Percentiles rank a stretch among this genome's conserved stretches.
These are phyloP conservation scores for Brachylomia viminalis DNA, from an alignment of 2,888 invertebrate species.

Conservation along the genomic window DNA sequence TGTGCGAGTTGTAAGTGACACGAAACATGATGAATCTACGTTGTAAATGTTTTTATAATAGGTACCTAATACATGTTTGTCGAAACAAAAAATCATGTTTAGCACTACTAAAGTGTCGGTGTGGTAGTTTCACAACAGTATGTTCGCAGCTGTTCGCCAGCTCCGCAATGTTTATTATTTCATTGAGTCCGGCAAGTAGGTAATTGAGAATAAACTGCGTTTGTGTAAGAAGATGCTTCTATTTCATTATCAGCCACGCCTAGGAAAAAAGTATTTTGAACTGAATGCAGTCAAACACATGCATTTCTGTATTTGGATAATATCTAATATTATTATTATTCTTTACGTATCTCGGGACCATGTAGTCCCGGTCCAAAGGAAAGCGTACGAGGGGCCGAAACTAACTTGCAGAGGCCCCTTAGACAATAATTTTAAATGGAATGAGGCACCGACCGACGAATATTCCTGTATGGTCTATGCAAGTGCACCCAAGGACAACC, in stretches of 20 bases:
- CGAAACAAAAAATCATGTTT: constrained; percentile 15
- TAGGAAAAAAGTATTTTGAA: background rate
- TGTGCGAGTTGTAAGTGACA: constrained; percentile 6
- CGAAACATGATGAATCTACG: background rate
- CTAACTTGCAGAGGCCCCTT: too few species aligned
- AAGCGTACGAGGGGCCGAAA: too few species aligned
- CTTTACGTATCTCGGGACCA: too few species aligned
- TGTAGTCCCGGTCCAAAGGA: too few species aligned
- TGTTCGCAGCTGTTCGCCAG: constrained; percentile 36
- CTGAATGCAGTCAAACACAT: background rate
- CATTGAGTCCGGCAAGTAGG: constrained; percentile 29
- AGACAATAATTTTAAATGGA: too few species aligned
- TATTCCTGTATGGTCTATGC: too few species aligned
- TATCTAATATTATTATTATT: background rate
- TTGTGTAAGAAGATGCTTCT: constrained; percentile 8
- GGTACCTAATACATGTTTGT: background rate
- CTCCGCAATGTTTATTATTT: constrained; percentile 41
- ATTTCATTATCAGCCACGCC: constrained; percentile 8
- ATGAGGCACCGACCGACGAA: too few species aligned
- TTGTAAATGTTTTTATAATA: background rate
- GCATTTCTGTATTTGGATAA: background rate
- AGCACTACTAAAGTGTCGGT: background rate
- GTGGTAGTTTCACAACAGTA: constrained; percentile 1
- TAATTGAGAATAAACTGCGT: constrained; percentile 19
- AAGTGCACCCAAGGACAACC: too few species aligned